Percentiles rank a stretch among this genome's conserved stretches.
These are phyloP conservation scores for Zalophus californianus DNA, from an alignment of 2,797 vertebrate species.

Conservation along the genomic window DNA sequence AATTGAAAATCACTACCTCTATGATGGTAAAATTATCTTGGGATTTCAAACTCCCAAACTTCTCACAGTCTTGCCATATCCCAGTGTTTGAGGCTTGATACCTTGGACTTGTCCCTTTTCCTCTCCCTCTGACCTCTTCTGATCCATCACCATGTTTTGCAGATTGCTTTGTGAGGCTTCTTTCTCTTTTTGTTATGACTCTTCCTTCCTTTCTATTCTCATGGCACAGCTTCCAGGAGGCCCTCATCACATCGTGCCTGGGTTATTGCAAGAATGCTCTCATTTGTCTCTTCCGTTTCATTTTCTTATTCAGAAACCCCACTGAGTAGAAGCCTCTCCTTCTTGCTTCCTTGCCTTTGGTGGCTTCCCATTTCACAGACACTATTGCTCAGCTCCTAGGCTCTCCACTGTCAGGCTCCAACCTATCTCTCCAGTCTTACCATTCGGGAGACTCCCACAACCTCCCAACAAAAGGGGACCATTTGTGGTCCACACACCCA, in stretches of 20 bases:
- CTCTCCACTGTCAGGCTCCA: rapidly evolving
- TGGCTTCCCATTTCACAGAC: background rate
- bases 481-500: background rate
- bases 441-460: background rate
- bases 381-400: background rate
- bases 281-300: background rate
- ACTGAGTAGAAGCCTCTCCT: background rate
- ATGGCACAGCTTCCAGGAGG: background rate
- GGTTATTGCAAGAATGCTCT: background rate
- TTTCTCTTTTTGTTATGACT: background rate
- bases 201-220: background rate
- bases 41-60: background rate
- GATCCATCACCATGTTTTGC: background rate
- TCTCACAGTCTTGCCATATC: background rate
- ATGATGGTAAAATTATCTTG: background rate
- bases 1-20: background rate
- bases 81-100: background rate
- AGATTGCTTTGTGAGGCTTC: background rate
- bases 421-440: no score
- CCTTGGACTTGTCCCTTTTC: background rate
- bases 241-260: background rate
- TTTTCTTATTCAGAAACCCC: background rate
- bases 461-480: background rate
- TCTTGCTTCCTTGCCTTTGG: background rate
- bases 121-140: background rate